Evolutionary conservation across 2,113 vertebrate species (phyloP).

Genomic region (Alaudala cheleensis): DNA sequence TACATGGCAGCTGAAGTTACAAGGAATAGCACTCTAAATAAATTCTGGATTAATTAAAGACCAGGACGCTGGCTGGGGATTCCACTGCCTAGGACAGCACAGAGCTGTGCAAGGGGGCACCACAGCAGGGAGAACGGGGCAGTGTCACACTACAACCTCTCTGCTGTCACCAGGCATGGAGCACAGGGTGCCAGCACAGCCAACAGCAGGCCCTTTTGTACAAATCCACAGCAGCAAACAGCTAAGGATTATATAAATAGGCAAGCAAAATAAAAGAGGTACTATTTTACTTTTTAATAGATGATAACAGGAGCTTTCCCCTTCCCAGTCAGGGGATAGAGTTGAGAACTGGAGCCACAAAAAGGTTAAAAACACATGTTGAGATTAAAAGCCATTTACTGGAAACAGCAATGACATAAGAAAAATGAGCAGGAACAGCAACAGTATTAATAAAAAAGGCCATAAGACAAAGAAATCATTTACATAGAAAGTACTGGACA

Average conservation of each 20-base stretch:
- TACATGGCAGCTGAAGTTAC: not conserved
- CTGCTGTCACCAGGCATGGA: not conserved
- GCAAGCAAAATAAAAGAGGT: too few relatives aligned
- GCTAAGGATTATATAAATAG: not conserved
- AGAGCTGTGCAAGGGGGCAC: not conserved
- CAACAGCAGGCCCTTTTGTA: not conserved
- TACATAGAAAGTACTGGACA: too few relatives aligned
- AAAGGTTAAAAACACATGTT: too few relatives aligned
- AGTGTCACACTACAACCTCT: not conserved
- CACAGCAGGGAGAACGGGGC: not conserved
- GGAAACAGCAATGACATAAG: too few relatives aligned
- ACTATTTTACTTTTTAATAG: too few relatives aligned
- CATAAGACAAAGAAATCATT: too few relatives aligned
- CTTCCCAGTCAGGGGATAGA: too few relatives aligned
- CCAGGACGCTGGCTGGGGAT: fast-evolving
- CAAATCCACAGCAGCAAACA: not conserved
- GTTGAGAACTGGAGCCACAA: too few relatives aligned
- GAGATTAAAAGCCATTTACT: too few relatives aligned
- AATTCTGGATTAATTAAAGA: not conserved
- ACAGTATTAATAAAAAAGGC: too few relatives aligned
- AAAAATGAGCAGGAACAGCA: too few relatives aligned
- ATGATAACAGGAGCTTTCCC: too few relatives aligned
- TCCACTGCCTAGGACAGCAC: not conserved
- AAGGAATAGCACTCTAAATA: fast-evolving
- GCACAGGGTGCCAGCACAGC: not conserved